phyloP scores from a whole-genome alignment of 2,888 invertebrate genomes.

The Candidula unifasciata region DNA sequence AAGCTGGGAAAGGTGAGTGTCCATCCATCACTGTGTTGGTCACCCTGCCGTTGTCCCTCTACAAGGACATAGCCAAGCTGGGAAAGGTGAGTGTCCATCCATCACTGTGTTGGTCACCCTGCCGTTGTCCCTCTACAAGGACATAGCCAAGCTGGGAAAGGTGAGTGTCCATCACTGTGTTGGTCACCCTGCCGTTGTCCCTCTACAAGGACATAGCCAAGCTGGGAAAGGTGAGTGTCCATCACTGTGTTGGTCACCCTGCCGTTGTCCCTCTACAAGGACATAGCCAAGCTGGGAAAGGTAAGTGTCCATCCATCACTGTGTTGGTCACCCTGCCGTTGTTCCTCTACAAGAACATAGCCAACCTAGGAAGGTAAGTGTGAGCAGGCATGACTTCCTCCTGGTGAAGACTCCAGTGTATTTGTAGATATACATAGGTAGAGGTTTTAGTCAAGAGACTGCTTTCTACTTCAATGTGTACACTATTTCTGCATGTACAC shows the following conservation, averaged over 20 bases:
- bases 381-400: no score
- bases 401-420: no score
- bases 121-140: conserved; percentile 88
- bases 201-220: conserved; percentile 87
- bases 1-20: conserved; percentile 82
- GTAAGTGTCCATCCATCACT: conserved; percentile 69
- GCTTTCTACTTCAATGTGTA: no score
- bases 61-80: conserved; percentile 85
- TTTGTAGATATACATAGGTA: no score
- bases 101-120: conserved; percentile 83
- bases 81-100: conserved; percentile 80
- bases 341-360: no score
- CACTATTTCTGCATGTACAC: no score
- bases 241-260: conserved; percentile 86
- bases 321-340: no score
- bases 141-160: conserved; percentile 85
- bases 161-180: conserved; percentile 84
- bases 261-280: conserved; percentile 88
- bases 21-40: conserved; percentile 80
- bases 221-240: conserved; percentile 83
- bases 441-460: no score
- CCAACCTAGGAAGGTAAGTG: no score
- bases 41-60: conserved; percentile 88
- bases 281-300: conserved; percentile 85
- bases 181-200: conserved; percentile 87